phyloP scores from a whole-genome alignment of 2,888 invertebrate genomes.

The Anoncus sp. region DNA sequence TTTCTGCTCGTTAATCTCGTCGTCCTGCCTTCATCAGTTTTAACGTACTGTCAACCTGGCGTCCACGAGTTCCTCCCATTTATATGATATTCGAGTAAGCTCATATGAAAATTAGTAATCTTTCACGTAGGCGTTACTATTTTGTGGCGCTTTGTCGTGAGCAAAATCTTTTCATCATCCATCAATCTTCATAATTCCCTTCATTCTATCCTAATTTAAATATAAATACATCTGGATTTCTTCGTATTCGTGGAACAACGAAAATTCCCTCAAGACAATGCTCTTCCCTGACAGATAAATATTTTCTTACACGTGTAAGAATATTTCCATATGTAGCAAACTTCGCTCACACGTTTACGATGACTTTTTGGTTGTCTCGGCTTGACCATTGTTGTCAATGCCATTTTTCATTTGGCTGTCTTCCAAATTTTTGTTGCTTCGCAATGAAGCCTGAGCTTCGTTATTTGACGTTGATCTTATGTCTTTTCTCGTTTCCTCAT shows the following conservation, averaged over 20 bases:
- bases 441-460: constrained; percentile 60
- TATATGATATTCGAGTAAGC: constrained; percentile 6
- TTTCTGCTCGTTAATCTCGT: constrained; percentile 30
- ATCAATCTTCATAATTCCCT: constrained; percentile 17
- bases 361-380: constrained; percentile 53
- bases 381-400: constrained; percentile 41
- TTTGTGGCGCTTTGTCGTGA: constrained; percentile 43
- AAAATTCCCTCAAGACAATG: constrained; percentile 26
- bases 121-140: constrained; percentile 10
- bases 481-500: constrained; percentile 72
- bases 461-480: constrained; percentile 68
- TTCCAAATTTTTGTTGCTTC: constrained; percentile 25
- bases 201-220: constrained; percentile 13
- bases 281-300: background rate
- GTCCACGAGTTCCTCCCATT: constrained; percentile 12
- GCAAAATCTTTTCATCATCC: constrained; percentile 23
- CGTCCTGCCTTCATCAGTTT: constrained; percentile 28
- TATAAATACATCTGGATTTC: constrained; percentile 23
- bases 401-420: constrained; percentile 39
- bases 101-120: constrained; percentile 28
- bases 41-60: constrained; percentile 17
- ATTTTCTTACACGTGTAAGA: background rate
- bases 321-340: no score
- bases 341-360: no score
- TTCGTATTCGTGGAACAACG: constrained; percentile 27